phyloP scores from a whole-genome alignment of 2,888 invertebrate species.

The Autographa gamma region DNA sequence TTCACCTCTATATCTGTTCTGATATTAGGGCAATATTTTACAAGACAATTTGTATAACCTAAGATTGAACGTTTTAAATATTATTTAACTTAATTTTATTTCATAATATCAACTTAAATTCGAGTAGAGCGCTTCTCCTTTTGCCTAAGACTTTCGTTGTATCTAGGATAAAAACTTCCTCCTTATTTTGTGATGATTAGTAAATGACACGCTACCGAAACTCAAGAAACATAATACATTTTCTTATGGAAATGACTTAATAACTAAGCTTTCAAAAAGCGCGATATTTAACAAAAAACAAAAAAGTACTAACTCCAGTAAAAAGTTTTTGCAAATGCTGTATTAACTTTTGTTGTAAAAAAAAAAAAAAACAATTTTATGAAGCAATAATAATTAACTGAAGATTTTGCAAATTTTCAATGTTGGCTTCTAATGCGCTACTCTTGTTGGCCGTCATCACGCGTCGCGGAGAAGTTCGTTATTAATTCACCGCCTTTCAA shows the following conservation, averaged over 20 bases:
- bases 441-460: constrained; percentile 88
- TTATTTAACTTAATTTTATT: not conserved
- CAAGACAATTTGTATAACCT: not conserved
- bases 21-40: constrained; percentile 32
- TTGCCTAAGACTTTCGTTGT: too few relatives aligned
- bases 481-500: constrained; percentile 86
- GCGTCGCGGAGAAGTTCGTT: constrained; percentile 87
- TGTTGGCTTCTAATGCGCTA: constrained; percentile 86
- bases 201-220: too few relatives aligned
- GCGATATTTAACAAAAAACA: not conserved
- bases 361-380: constrained; percentile 59
- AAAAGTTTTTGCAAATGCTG: constrained; percentile 61
- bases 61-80: not conserved
- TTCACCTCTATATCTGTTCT: constrained; percentile 28
- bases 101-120: too few relatives aligned
- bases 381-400: constrained; percentile 72
- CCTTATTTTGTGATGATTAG: too few relatives aligned
- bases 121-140: too few relatives aligned
- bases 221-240: too few relatives aligned
- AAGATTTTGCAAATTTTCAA: constrained; percentile 76
- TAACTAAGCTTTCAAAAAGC: too few relatives aligned
- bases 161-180: too few relatives aligned
- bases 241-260: too few relatives aligned
- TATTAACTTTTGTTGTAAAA: constrained; percentile 48
- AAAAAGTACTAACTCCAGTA: constrained; percentile 52